Evolutionary conservation across 2,888 invertebrate species (phyloP), one percentile per base, ranked within the genome.

Genomic region (Eudasyphora cyanicolor): DNA sequence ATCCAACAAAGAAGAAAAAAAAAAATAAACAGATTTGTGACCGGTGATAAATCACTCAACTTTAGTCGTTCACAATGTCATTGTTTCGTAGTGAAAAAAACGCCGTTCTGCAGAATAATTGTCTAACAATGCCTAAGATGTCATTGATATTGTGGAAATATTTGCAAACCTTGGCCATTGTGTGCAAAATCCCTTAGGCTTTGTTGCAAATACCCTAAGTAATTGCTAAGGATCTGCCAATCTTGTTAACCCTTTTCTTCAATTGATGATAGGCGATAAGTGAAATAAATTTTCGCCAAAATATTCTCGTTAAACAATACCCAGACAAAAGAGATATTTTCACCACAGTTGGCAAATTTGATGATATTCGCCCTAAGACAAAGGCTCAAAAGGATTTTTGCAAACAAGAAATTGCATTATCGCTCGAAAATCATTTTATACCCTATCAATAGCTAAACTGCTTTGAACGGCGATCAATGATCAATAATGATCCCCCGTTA

Each of bases 31-130:
- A 78, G 80, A 83, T 83, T 69, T 78, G 49, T 42, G 60, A 57
- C 70, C 64, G n/a, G 51, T 67, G 84, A 84, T 84, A 84, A 84
- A 84, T 84, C 84, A 84, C 75, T 84, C 84, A n/a, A 84, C 81
- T 84, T n/a, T n/a, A n/a, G n/a, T n/a, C 80, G 17, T 17, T 32
- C 29, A n/a, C 21, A 76, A 79, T 79, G 79, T 76, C 81, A 81
- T 54, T 71, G 79, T 60, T 64, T 62, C 49, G 27, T 17, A n/a
- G 8, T 29, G 32, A 42, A 73, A 32, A 75, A 74, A 45, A 5
- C 49, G 62, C 0, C 67, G 60, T 35, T 38, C 42, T 67, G 38
- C 21, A 67, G 42, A 67, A 67, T 42, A 67, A 67, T 67, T 67
- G 67, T 35, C 67, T 67, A 67, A 21, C 62, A 51, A 69, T 51